A percentile compares a stretch with the other conserved stretches of the same genome.
Evolutionary conservation across 2,113 vertebrate species (phyloP).

Genomic region (Panthera uncia): DNA sequence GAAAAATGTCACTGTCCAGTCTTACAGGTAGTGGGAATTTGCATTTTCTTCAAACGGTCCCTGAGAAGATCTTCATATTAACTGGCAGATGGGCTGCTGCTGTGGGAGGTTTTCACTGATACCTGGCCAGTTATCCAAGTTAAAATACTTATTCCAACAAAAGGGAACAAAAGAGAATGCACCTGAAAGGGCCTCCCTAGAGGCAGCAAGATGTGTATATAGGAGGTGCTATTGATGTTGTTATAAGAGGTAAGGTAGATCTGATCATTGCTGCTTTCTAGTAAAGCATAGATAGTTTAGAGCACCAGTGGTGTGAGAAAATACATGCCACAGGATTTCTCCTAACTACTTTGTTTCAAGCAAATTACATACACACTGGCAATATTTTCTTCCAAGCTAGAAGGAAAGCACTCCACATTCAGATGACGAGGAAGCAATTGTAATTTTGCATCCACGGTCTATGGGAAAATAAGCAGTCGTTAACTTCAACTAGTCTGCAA

Average conservation of each 20-base stretch:
- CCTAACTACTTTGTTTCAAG: slow-evolving; percentile 30
- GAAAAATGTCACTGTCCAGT: neutral
- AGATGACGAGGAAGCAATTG: slow-evolving; percentile 5
- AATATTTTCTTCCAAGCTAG: slow-evolving; percentile 48
- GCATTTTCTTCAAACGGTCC: neutral
- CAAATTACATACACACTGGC: neutral
- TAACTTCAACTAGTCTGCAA: neutral
- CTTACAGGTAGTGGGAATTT: neutral
- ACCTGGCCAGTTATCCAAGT: neutral
- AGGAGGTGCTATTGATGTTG: neutral
- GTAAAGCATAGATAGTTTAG: neutral
- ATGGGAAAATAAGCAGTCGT: neutral
- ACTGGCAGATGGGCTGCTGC: neutral
- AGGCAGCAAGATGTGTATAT: neutral
- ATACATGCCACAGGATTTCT: neutral
- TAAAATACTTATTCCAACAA: slow-evolving; percentile 4
- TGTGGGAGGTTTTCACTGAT: neutral
- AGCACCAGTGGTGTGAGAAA: neutral
- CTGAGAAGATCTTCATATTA: neutral
- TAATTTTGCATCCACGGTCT: neutral
- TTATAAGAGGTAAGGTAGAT: neutral
- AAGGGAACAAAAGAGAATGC: neutral
- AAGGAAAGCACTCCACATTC: neutral
- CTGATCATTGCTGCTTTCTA: slow-evolving; percentile 32
- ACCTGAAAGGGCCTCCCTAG: neutral